These are phyloP conservation scores for Priocnemis perturbator DNA, from an alignment of 2,888 invertebrate genomes.

Conservation along the genomic window DNA sequence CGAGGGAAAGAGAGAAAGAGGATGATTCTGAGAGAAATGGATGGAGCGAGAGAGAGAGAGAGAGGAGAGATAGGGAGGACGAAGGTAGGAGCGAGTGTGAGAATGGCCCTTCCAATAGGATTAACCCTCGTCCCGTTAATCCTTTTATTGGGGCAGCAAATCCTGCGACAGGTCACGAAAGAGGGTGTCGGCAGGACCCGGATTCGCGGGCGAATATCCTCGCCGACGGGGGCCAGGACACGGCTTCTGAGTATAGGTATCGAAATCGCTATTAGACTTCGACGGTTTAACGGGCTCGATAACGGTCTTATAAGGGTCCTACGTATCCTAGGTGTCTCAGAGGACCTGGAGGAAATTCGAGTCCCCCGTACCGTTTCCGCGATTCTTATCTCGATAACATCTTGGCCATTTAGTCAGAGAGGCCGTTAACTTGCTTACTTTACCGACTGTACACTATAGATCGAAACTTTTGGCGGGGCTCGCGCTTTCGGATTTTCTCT, in stretches of 20 bases:
- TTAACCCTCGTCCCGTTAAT: slow-evolving; percentile 74
- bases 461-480: too few relatives aligned
- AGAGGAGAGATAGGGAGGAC: slow-evolving; percentile 2
- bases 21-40: slow-evolving; percentile 11
- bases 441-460: too few relatives aligned
- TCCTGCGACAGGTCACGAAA: slow-evolving; percentile 69
- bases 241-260: slow-evolving; percentile 46
- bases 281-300: slow-evolving; percentile 49
- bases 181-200: slow-evolving; percentile 58
- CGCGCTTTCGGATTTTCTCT: too few relatives aligned
- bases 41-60: slow-evolving; percentile 6
- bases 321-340: neutral
- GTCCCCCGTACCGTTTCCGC: too few relatives aligned
- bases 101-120: slow-evolving; percentile 71
- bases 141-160: slow-evolving; percentile 73
- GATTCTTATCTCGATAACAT: too few relatives aligned
- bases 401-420: too few relatives aligned
- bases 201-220: slow-evolving; percentile 54
- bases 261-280: slow-evolving; percentile 49
- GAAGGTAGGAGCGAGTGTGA: slow-evolving; percentile 51
- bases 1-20: slow-evolving; percentile 10
- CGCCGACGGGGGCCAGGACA: slow-evolving; percentile 41
- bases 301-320: slow-evolving; percentile 47
- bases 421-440: too few relatives aligned
- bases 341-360: neutral